Evolutionary conservation across 2,797 vertebrate genomes (phyloP), one percentile per base, ranked within the genome.

Genomic region (Manis crassicaudata): DNA sequence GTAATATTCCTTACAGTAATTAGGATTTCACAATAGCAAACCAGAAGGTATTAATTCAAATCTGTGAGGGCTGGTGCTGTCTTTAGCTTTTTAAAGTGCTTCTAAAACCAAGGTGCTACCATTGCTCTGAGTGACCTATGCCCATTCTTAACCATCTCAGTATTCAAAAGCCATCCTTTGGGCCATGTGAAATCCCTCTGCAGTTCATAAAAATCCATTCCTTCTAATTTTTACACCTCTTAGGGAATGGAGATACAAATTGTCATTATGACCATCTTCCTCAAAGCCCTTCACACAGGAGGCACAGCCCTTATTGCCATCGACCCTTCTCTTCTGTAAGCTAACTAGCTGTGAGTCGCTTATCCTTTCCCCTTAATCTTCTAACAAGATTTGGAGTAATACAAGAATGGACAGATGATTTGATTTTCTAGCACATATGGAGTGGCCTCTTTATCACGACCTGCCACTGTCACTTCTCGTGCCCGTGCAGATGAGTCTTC

Each of bases 51-150:
- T 5, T 81, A 4, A 27, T 88, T 37, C 92, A 90, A 95, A 29
- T 35, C 37, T 46, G 27, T n/a, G 10, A 72, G 27, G 17, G 56
- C 68, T 16, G 7, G 43, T 25, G 29, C 43, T 94, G 0, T 63
- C 37, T 90, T 95, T 67, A 67, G 72, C 54, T 92, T 86, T 81
- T 62, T 50, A 8, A 79, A 50, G 43, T 94, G 92, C 37, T 90
- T 35, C 52, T 10, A 63, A 88, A 79, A 89, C 23, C 54, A 88
- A 63, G 65, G 75, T 11, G 21, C 27, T 16, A 1, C 16, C 23
- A 2, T 73, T 73, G 87, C 12, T 86, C 35, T 50, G 23, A 79
- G 50, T 54, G 79, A 82, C 21, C 20, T 40, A 32, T 11, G 13
- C 75, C 40, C 7, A 23, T 79, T 60, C 63, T 50, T 65, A 72